Percentiles rank a stretch among this genome's conserved stretches.
Evolutionary conservation across 2,113 vertebrate species (phyloP).

Genomic region (human): GRCh38 chr1:96835001-96835500

Average conservation of each 20-base stretch:
- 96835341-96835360: not conserved
- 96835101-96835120: not conserved
- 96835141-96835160: not conserved
- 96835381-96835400: not conserved
- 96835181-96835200: not conserved
- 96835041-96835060: not conserved
- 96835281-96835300: not conserved
- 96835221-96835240: not conserved
- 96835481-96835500: not conserved
- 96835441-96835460: not conserved
- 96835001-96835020: not conserved
- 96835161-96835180: not conserved
- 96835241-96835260: not conserved
- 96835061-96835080: not conserved
- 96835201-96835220: not conserved
- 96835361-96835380: not conserved
- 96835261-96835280: not conserved
- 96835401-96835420: not conserved
- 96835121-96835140: not conserved
- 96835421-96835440: not conserved
- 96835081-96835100: not conserved
- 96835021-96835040: not conserved
- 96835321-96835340: not conserved
- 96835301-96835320: not conserved
- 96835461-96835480: not conserved